Base-by-base conservation (phyloP, 1,140 invertebrate species). In the Drepana arcuata region DNA sequence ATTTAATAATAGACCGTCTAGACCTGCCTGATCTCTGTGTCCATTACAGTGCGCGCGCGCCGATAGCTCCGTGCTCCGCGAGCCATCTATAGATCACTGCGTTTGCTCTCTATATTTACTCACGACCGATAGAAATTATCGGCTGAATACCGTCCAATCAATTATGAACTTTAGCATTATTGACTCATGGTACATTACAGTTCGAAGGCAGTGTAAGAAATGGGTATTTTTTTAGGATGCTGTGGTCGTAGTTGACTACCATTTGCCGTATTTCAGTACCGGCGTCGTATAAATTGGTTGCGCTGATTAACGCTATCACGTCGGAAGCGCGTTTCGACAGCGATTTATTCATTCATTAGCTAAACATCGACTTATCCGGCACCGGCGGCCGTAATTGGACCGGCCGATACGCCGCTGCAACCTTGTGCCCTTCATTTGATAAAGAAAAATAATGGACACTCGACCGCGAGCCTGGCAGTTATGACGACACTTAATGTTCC, bases 301-400 rank as follows among this genome's bases (percentile, higher is more conserved):
- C 52, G 41, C 52, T 66, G 65, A 77, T 77, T 68, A 71, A 62
- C 59, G 47, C 58, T 72, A 75, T 70, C 67, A 53, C 31, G 37
- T 64, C 56, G 61, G 59, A 69, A 48, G 41, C 35, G 56, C 48
- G 41, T 56, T 41, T 49, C 36, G 54, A 52, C 53, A 52, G 35
- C 46, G 56, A 78, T 78, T 81, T 75, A 80, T 75, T 56, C 58
- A 69, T 71, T 80, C 69, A 80, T 80, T 80, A 80, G 55, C 57
- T 64, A 65, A 75, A 62, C 64, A 61, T 55, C 57, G 45, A 48
- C 58, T 57, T 67, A 71, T 60, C 62, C 46, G 49, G 41, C 41
- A 25, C 14, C 16, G 39, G 45, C 24, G 35, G 9, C 4, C 18
- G 56, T 74, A 78, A 78, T 78, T 71, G 62, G 54, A 37, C 38